Base-by-base conservation (phyloP, 2,888 invertebrate genomes). In the Anagyrus pseudococci region DNA sequence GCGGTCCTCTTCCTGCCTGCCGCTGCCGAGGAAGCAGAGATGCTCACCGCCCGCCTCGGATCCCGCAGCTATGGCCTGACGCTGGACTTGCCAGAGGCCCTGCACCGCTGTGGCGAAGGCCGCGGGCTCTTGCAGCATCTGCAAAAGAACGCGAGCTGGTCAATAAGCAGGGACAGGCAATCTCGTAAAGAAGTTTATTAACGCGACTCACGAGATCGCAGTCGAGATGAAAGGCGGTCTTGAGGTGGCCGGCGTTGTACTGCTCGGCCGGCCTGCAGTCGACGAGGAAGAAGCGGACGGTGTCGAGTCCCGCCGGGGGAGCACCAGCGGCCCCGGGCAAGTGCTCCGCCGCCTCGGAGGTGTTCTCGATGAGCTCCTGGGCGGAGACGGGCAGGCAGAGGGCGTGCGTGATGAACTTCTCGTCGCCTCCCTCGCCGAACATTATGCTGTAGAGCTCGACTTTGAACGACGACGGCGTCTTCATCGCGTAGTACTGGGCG, bases 201-300 rank as follows among this genome's bases (percentile, higher is more conserved):
- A 57, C 17, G 23, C 6, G 2, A 71, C 75, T 75, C 77, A 89
- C 89, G 75, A 99, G 85, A 82, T 95, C 94, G 75, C 97, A 96
- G 81, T 99, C 98, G 67, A 99, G 85, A 83, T 98, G 98, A 84
- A 98, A 99, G 58, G 98, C 98, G 55, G 97, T 98, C 1, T 96
- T 92, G 69, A 99, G 86, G 83, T 98, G 98, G 0, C 98, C 98
- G 58, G 92, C 91, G 83, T 98, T 98, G 78, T 98, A 99, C 77
- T 98, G 97, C 69, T 97, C 96, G 7, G 76, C 77, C 8, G 98
- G 96, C 68, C 99, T 87, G 80, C 98, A 98, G 82, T 99, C 99
- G 8, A 99, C 96, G 68, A 98, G 85, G 82, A 98, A 98, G 82
- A 97, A 99, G 72, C 93, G 86, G 0, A 93, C 90, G 13, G 78